Evolutionary conservation across 2,888 invertebrate species (phyloP).

Genomic region (Teinopalpus imperialis): DNA sequence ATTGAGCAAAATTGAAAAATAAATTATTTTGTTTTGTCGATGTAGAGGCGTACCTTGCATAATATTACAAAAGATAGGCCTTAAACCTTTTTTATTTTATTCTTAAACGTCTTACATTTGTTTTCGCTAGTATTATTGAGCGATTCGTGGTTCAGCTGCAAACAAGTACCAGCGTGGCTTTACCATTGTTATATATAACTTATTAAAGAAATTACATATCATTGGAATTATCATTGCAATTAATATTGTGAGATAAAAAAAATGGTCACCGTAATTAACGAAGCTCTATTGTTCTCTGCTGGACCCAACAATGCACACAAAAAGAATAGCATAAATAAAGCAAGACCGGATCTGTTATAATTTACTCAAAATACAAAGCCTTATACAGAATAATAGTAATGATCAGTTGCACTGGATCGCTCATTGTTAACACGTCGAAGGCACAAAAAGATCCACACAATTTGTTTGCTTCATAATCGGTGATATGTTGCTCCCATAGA

Average conservation of each 20-base stretch:
- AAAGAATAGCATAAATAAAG: constrained; percentile 65
- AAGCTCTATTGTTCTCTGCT: constrained; percentile 59
- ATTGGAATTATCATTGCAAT: background rate
- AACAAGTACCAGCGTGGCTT: too few species aligned
- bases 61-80: too few species aligned
- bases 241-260: constrained; percentile 46
- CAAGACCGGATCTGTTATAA: constrained; percentile 74
- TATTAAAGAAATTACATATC: too few species aligned
- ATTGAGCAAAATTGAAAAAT: too few species aligned
- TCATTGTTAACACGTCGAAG: constrained; percentile 77
- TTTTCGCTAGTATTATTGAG: too few species aligned
- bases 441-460: constrained; percentile 73
- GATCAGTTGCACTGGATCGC: constrained; percentile 72
- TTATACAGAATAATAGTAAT: constrained; percentile 78
- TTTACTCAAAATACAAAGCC: constrained; percentile 82
- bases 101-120: too few species aligned
- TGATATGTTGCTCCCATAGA: constrained; percentile 52
- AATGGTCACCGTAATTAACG: constrained; percentile 77
- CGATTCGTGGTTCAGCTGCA: too few species aligned
- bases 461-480: constrained; percentile 74
- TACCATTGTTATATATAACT: too few species aligned
- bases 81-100: too few species aligned
- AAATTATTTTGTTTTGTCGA: too few species aligned
- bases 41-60: too few species aligned
- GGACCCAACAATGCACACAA: constrained; percentile 50